Conservation (phyloP, 2,888 invertebrate genomes). For the Eupithecia insigniata region DNA sequence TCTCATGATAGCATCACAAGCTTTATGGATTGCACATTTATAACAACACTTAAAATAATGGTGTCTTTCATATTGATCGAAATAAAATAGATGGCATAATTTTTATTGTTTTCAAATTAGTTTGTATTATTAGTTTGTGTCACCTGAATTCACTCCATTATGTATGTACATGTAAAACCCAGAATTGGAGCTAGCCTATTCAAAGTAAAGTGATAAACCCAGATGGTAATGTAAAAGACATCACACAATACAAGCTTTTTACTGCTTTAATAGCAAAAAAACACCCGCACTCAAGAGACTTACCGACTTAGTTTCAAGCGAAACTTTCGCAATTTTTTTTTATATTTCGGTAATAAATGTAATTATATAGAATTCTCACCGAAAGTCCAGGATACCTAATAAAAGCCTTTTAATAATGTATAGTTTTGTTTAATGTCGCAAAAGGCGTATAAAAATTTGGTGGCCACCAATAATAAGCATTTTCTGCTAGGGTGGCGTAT, state of each 20-base stretch:
- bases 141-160: background rate
- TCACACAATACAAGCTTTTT: background rate
- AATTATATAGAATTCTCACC: too few species aligned
- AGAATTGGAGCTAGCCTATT: background rate
- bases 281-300: background rate
- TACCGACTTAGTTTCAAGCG: background rate
- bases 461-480: background rate
- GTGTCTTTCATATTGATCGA: background rate
- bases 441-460: too few species aligned
- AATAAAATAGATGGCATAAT: background rate
- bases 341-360: too few species aligned
- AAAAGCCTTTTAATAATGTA: background rate
- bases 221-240: background rate
- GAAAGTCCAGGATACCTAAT: background rate
- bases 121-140: background rate
- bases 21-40: too few species aligned
- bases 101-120: background rate
- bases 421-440: too few species aligned
- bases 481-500: background rate
- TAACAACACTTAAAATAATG: too few species aligned
- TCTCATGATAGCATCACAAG: too few species aligned
- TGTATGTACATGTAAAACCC: background rate
- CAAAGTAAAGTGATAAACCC: background rate
- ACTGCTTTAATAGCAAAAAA: background rate
- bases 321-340: too few species aligned